Percentiles rank a stretch among this genome's conserved stretches.
Conservation (phyloP, 1,140 invertebrate genomes). For the Hylaeus anthracinus region DNA sequence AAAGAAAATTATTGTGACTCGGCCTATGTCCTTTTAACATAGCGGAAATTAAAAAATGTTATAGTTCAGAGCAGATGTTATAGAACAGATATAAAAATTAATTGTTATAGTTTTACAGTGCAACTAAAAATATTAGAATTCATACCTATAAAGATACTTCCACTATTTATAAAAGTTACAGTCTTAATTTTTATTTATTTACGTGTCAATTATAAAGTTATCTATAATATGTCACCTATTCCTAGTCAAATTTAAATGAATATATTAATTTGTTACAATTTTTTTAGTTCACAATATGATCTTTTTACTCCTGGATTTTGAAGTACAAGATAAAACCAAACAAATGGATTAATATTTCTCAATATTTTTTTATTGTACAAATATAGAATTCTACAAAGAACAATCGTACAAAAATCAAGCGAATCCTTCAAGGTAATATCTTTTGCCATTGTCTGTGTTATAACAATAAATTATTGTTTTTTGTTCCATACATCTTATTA, state of each 20-base stretch:
- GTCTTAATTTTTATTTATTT: background rate
- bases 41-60: slow-evolving; percentile 1
- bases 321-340: background rate
- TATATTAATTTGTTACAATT: background rate
- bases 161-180: background rate
- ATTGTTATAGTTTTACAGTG: background rate
- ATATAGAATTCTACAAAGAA: background rate
- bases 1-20: background rate
- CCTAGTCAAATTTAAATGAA: slow-evolving; percentile 6
- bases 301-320: background rate
- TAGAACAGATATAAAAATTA: background rate
- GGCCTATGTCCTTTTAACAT: background rate
- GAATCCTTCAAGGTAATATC: slow-evolving; percentile 22
- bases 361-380: slow-evolving; percentile 9
- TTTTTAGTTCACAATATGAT: background rate
- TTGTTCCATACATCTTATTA: slow-evolving; percentile 4
- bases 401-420: background rate
- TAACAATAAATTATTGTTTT: slow-evolving; percentile 2
- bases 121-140: background rate
- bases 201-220: background rate
- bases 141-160: background rate
- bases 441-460: background rate
- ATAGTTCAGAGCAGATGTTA: slow-evolving; percentile 1
- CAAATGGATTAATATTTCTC: slow-evolving; percentile 1
- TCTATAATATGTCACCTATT: background rate